Conservation (phyloP, 1,140 invertebrate genomes). For the Ostrea edulis region DNA sequence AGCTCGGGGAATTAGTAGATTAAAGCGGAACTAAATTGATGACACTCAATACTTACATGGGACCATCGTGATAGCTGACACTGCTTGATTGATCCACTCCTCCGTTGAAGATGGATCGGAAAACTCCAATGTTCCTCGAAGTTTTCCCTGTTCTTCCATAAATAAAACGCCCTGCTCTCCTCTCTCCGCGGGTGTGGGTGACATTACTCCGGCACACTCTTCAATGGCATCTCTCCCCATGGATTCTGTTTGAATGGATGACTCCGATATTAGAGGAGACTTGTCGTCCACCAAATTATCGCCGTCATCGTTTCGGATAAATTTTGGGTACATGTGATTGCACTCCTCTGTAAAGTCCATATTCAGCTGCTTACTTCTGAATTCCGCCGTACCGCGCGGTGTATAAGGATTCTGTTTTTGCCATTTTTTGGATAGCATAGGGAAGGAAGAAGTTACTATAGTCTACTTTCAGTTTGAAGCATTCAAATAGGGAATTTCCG, state of each 20-base stretch:
- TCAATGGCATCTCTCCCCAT: background rate
- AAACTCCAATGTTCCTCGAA: background rate
- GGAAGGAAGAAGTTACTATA: background rate
- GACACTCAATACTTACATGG: background rate
- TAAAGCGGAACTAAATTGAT: background rate
- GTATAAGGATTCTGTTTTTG: background rate
- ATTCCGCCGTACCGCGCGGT: background rate
- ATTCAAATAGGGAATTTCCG: background rate
- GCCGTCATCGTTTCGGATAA: background rate
- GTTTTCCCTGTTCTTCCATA: background rate
- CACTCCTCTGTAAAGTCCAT: background rate
- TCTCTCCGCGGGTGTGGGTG: background rate
- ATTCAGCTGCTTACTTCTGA: background rate
- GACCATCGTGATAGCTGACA: background rate
- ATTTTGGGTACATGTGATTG: background rate
- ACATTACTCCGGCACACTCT: background rate
- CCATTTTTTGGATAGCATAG: background rate
- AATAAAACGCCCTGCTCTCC: background rate
- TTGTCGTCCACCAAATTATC: background rate
- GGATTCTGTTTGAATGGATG: background rate
- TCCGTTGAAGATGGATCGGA: background rate
- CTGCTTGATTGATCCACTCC: background rate
- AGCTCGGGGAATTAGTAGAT: no score
- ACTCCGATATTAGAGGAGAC: background rate
- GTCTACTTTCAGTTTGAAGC: slow-evolving; percentile 24